A percentile compares a stretch with the other conserved stretches of the same genome.
phyloP scores from a whole-genome alignment of 37 sponge, comb jelly and placozoan genomes.

The Bolinopsis microptera region DNA sequence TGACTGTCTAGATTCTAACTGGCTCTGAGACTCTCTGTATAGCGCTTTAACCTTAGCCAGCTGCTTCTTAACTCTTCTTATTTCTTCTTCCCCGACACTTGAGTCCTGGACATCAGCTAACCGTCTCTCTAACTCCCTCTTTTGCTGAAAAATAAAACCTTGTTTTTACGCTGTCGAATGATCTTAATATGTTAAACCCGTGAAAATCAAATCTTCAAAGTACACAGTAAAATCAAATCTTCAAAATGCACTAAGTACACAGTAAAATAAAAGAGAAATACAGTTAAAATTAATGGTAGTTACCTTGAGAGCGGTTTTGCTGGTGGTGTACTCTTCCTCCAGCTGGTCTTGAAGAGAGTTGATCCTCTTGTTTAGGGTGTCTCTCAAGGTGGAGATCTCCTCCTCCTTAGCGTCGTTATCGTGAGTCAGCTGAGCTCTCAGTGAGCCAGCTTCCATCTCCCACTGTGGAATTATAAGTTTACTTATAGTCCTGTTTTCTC shows the following conservation, averaged over 20 bases:
- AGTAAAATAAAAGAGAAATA: background rate
- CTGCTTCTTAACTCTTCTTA: conserved; percentile 41
- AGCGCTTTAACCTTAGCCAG: conserved; percentile 30
- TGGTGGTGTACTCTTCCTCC: conserved; percentile 88
- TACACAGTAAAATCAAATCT: no score
- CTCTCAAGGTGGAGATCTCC: conserved; percentile 74
- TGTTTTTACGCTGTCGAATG: no score
- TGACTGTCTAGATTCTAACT: background rate
- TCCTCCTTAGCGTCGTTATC: conserved; percentile 92
- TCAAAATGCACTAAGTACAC: no score
- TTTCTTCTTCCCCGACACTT: conserved; percentile 44
- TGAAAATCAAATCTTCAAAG: no score
- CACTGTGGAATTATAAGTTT: background rate
- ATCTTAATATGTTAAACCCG: no score
- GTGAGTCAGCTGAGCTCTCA: conserved; percentile 10
- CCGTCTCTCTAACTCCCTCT: conserved; percentile 24
- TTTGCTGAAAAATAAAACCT: conserved; percentile 23
- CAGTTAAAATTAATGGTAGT: background rate
- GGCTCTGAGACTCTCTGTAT: conserved; percentile 41
- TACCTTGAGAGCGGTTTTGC: conserved; percentile 83
- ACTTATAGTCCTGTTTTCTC: no score
- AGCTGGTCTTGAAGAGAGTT: conserved; percentile 85
- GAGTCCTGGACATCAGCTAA: conserved; percentile 46
- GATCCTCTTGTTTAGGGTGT: conserved; percentile 66
- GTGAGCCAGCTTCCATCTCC: conserved; percentile 64